Conservation (phyloP, 2,797 vertebrate species). For the Eleutherodactylus coqui region DNA sequence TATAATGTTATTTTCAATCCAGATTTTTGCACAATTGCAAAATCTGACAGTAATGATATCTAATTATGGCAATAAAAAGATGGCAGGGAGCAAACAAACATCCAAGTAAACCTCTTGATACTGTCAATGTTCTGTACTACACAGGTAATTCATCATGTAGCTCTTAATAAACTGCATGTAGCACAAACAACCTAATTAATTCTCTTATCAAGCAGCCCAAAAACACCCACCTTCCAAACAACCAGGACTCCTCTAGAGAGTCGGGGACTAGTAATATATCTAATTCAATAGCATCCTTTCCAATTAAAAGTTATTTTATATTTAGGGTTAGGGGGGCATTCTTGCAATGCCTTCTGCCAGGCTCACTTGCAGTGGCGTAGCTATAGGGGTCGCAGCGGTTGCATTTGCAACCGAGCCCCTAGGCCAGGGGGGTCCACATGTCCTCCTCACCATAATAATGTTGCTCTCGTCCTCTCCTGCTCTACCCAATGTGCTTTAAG, state of each 20-base stretch:
- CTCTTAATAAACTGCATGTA: neutral
- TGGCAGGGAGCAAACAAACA: neutral
- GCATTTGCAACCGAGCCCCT: no score
- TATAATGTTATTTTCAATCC: neutral
- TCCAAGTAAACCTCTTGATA: constrained; percentile 23
- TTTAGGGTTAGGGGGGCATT: no score
- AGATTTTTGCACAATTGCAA: neutral
- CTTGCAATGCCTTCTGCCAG: no score
- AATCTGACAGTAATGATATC: neutral
- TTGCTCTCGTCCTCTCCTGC: no score
- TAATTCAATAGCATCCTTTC: no score
- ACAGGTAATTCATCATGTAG: neutral
- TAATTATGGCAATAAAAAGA: constrained; percentile 4
- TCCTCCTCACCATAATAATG: no score
- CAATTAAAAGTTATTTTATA: no score
- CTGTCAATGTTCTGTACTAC: neutral
- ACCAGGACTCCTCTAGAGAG: neutral
- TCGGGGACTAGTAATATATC: neutral
- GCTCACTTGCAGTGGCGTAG: no score
- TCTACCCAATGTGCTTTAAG: no score
- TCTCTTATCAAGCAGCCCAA: neutral
- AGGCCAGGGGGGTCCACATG: no score
- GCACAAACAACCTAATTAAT: constrained; percentile 22
- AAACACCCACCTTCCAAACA: constrained; percentile 9
- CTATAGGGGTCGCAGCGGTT: no score